These are phyloP conservation scores for Brachionus rotundiformis DNA, from an alignment of 1,140 invertebrate genomes.

Conservation along the genomic window DNA sequence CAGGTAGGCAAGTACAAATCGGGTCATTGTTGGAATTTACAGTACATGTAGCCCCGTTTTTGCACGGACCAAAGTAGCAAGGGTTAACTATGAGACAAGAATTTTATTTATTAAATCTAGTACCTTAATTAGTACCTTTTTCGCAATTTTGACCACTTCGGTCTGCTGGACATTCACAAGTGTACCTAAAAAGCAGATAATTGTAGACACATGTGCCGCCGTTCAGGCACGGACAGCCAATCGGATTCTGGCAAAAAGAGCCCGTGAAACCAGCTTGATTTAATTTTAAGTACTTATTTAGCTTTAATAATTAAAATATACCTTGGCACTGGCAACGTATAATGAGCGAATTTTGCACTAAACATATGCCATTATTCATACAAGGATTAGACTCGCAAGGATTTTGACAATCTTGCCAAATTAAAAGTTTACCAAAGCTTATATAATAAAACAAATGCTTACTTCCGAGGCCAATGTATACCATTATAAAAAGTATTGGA, in stretches of 20 bases:
- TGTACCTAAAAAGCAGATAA: background rate
- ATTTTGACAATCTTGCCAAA: background rate
- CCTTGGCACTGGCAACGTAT: background rate
- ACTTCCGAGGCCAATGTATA: background rate
- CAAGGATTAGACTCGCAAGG: background rate
- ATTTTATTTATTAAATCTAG: background rate
- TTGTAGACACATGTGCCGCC: slow-evolving; percentile 37
- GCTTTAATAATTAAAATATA: background rate
- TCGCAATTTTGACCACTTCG: slow-evolving; percentile 21
- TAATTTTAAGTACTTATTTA: background rate
- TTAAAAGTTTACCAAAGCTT: background rate
- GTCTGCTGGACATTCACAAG: slow-evolving; percentile 6
- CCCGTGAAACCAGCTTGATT: slow-evolving; percentile 12
- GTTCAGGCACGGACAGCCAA: background rate
- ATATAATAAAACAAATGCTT: background rate
- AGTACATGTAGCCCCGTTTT: slow-evolving; percentile 19
- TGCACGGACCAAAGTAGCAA: slow-evolving; percentile 16
- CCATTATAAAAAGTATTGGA: background rate
- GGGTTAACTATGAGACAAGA: slow-evolving; percentile 13
- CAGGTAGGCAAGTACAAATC: slow-evolving; percentile 35
- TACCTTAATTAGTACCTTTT: background rate
- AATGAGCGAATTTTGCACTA: background rate
- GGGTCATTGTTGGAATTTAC: slow-evolving; percentile 21
- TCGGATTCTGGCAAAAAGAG: background rate
- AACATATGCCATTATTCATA: background rate